phyloP scores from a whole-genome alignment of 2,797 vertebrate species.

The Danio choprae region DNA sequence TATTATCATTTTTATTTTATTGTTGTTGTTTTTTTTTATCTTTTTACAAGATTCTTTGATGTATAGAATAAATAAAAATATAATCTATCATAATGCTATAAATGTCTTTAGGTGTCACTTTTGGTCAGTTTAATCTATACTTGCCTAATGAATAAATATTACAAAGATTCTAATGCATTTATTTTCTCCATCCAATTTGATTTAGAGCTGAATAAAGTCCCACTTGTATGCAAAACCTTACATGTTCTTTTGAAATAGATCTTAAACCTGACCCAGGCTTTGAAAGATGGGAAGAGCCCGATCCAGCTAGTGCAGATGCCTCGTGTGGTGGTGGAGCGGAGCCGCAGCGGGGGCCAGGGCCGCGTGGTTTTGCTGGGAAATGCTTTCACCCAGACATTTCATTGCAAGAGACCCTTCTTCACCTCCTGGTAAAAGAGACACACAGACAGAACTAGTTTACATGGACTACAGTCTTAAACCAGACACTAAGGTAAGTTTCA shows the following conservation, averaged over 20 bases:
- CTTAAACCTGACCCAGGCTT: slow-evolving; percentile 92
- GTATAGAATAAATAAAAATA: too few species aligned
- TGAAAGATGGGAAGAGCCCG: slow-evolving; percentile 92
- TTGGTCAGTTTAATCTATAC: not conserved
- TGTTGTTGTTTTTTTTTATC: too few species aligned
- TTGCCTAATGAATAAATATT: not conserved
- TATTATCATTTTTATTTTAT: too few species aligned
- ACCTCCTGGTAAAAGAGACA: slow-evolving; percentile 89
- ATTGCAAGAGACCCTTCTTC: slow-evolving; percentile 96
- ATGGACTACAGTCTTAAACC: not conserved
- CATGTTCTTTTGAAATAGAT: slow-evolving; percentile 76
- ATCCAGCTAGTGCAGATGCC: slow-evolving; percentile 97
- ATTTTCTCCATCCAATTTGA: too few species aligned
- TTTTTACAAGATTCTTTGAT: too few species aligned
- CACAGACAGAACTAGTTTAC: not conserved
- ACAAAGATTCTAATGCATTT: too few species aligned
- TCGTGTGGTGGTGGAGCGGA: slow-evolving; percentile 92
- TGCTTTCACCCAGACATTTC: slow-evolving; percentile 94
- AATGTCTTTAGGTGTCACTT: not conserved
- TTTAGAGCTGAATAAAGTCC: not conserved
- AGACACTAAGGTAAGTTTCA: not conserved
- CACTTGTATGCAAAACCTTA: not conserved
- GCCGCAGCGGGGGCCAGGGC: slow-evolving; percentile 85
- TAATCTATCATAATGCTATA: too few species aligned
- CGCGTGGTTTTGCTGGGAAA: slow-evolving; percentile 88